Evolutionary conservation across 2,113 vertebrate genomes (phyloP), one percentile per base, ranked within the genome.

Genomic region (Strigops habroptila): DNA sequence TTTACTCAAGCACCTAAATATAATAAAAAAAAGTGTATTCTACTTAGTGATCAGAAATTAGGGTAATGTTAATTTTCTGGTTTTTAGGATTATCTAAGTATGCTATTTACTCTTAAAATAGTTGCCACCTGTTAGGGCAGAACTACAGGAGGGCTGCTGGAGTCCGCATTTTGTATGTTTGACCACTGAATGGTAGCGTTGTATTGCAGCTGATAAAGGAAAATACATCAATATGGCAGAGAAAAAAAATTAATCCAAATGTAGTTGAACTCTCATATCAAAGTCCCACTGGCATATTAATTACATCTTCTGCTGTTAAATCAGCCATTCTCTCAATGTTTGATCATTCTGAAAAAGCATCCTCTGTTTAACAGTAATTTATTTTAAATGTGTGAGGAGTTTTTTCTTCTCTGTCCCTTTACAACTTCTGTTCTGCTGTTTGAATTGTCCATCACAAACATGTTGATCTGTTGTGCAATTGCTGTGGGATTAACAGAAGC

Each of bases 121-220:
- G 14, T 41, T 87, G 5, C 59, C 52, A 75, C 52, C 37, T 78
- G n/a, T 78, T 68, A 35, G 30, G 49, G 31, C 18, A 68, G 18
- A 51, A 44, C 19, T 48, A 39, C 44, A 15, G 6, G 37, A 77
- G 62, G 53, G 41, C 62, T 91, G 67, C 71, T 89, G 31, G 23
- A 69, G n/a, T 39, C 64, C 0, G 68, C 83, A 92, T 23, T 96
- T 96, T 37, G n/a, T 8, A 3, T 53, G 33, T 95, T 70, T 97
- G 83, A 46, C 97, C 95, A 95, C 95, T 88, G 79, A 95, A 96
- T 0, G 96, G 95, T 95, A 74, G 91, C 86, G 14, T 92, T 96
- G 82, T 46, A 77, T 93, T 90, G 53, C 59, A 81, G 1, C 62
- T 95, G 80, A 55, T 33, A 41, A 35, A 81, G 73, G 46, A 74